phyloP scores from a whole-genome alignment of 2,113 vertebrate genomes.

The Myotis lucifugus region DNA sequence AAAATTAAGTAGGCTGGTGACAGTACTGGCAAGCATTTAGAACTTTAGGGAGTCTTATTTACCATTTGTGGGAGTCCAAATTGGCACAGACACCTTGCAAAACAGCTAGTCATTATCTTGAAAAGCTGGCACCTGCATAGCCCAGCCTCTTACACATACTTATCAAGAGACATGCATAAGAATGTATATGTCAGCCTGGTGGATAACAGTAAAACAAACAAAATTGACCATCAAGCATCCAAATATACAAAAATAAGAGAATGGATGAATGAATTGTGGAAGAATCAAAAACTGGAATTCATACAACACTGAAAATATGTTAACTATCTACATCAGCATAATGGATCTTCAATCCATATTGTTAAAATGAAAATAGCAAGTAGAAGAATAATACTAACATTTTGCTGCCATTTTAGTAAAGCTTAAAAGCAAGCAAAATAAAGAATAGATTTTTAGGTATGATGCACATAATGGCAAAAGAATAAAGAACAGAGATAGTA shows the following conservation, averaged over 20 bases:
- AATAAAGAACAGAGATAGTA: neutral
- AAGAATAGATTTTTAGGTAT: neutral
- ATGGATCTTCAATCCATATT: neutral
- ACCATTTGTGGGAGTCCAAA: neutral
- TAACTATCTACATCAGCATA: no score
- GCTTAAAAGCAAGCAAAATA: neutral
- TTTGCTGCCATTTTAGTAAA: neutral
- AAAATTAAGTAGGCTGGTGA: constrained; percentile 5
- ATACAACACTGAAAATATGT: neutral
- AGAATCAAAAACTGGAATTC: neutral
- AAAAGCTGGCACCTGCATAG: neutral
- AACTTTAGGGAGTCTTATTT: neutral
- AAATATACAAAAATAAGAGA: neutral
- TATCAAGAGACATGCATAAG: neutral
- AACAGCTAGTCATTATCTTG: constrained; percentile 44
- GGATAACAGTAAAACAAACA: neutral
- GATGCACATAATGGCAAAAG: neutral
- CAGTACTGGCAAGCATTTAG: neutral
- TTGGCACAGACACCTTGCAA: neutral
- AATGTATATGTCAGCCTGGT: neutral
- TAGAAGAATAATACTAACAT: neutral
- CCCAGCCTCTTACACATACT: neutral
- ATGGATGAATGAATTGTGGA: no score
- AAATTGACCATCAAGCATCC: neutral
- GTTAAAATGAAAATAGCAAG: neutral